phyloP scores from a whole-genome alignment of 2,113 vertebrate species.

The Rhynchomys soricoides region DNA sequence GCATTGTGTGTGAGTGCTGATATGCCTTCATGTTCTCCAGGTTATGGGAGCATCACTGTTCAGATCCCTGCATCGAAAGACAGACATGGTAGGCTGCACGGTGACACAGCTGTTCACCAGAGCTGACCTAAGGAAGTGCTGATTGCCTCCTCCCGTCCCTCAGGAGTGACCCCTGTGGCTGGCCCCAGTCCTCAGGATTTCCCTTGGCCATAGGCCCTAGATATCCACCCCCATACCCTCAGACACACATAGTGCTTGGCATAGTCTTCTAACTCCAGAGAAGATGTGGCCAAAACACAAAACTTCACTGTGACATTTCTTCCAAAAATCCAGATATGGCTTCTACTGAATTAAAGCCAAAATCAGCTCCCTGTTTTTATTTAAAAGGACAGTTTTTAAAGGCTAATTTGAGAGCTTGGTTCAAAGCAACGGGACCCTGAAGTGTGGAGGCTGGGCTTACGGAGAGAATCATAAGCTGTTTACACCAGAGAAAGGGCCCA shows the following conservation, averaged over 20 bases:
- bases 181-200: neutral
- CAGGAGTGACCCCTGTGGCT: neutral
- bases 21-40: neutral
- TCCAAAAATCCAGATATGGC: neutral
- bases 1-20: neutral
- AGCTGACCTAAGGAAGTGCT: neutral
- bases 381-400: neutral
- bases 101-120: neutral
- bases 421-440: neutral
- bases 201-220: neutral
- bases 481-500: neutral
- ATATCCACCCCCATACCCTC: no score
- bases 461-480: neutral
- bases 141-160: neutral
- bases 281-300: neutral
- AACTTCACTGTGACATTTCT: neutral
- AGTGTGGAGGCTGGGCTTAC: neutral
- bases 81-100: neutral
- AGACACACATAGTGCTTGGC: neutral
- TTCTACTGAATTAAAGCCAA: slow-evolving; percentile 2
- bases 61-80: neutral
- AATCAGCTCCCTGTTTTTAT: slow-evolving; percentile 2
- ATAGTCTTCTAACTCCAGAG: neutral
- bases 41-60: neutral
- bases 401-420: neutral